Base-by-base conservation (phyloP, 2,888 invertebrate genomes). In the Zygogramma bicolorata region DNA sequence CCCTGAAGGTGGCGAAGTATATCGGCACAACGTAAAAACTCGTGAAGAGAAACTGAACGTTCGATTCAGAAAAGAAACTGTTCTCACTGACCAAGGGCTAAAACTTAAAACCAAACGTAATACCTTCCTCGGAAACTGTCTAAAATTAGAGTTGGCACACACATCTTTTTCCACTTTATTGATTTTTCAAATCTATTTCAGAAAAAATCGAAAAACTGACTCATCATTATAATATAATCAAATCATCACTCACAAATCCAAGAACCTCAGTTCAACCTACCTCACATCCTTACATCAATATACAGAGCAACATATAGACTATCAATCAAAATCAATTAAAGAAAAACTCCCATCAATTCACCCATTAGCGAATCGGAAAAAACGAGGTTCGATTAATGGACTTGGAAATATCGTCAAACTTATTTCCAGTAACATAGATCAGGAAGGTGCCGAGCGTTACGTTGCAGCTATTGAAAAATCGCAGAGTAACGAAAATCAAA, bases 1-100 rank as follows among this genome's bases (percentile, higher is more conserved):
- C 15, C 13, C 58, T 15, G 58, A 58, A 58, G 18, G 27, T 29
- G 58, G 18, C n/a, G 58, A 25, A 58, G 58, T 29, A n/a, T 58
- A 25, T 58, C 29, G 58, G 10, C 58, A 58, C 27, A 29, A 58
- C 25, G 29, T 58, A 13, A 58, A 58, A 58, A 25, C 58, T n/a
- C 58, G 29, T 25, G 58, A 27, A 10, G 27, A 58, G 27, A 58
- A 58, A 58, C 13, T 58, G 3, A 58, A 58, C 22, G 15, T 18
- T 25, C 58, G n/a, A 15, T 58, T 58, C 25, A 58, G 25, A 8
- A 58, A 25, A 25, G 58, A 58, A n/a, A 58, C 58, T n/a, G 29
- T 58, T 25, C 10, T 27, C 5, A 58, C n/a, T 7, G 58, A 58
- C 15, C n/a, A 57, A 57, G 57, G 22, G 8, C 53, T 53, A 38